A percentile compares a stretch with the other conserved stretches of the same genome.
Conservation (phyloP, 2,888 invertebrate genomes). For the Tricholauxania praeusta region DNA sequence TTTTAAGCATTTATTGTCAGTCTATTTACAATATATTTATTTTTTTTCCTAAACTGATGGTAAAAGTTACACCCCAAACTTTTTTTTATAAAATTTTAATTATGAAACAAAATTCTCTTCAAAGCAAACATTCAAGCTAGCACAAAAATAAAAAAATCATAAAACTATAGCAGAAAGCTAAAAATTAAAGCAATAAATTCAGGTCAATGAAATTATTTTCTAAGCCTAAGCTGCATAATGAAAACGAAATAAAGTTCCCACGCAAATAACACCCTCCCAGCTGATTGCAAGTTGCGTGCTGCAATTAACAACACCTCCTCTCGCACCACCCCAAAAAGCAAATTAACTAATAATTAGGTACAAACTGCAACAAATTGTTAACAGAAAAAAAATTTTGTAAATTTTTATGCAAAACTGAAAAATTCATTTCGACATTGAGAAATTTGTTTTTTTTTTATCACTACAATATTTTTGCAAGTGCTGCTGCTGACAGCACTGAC, state of each 20-base stretch:
- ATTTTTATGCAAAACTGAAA: conserved; percentile 27
- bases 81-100: too few species aligned
- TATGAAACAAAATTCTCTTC: too few species aligned
- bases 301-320: conserved; percentile 4
- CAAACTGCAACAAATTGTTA: conserved; percentile 17
- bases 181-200: conserved; percentile 12
- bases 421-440: conserved; percentile 61
- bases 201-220: conserved; percentile 35
- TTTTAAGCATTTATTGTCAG: too few species aligned
- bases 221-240: background rate
- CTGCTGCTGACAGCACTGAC: background rate
- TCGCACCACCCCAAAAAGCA: background rate
- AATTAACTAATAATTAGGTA: conserved; percentile 12
- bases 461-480: background rate
- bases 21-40: too few species aligned
- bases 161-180: too few species aligned
- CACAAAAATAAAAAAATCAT: too few species aligned
- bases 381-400: conserved; percentile 31
- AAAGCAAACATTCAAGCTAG: too few species aligned
- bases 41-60: too few species aligned
- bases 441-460: conserved; percentile 36
- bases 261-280: too few species aligned
- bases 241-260: too few species aligned
- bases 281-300: background rate
- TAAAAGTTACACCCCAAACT: too few species aligned